Evolutionary conservation across 1,140 invertebrate species (phyloP).

Genomic region (Polyergus mexicanus): DNA sequence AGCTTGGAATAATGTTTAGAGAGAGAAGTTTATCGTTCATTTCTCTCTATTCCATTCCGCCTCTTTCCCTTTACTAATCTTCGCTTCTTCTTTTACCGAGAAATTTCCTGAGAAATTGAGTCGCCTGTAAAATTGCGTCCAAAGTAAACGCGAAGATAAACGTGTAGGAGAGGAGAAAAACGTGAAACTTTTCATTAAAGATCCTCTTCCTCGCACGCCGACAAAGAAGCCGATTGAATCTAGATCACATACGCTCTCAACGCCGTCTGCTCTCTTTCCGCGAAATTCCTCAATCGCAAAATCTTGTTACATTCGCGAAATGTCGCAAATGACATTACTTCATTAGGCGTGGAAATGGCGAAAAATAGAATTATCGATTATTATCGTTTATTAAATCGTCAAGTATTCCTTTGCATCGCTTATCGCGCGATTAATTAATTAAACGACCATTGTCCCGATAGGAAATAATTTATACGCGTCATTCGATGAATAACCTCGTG

Average conservation of each 20-base stretch:
- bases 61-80: neutral
- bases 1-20: neutral
- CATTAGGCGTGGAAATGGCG: neutral
- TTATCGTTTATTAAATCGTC: neutral
- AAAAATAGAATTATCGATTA: neutral
- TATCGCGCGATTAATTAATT: neutral
- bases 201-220: neutral
- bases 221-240: constrained; percentile 34
- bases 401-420: too few species aligned
- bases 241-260: constrained; percentile 8
- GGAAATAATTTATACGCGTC: neutral
- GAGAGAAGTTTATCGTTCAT: too few species aligned
- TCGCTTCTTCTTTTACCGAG: neutral
- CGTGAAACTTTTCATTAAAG: constrained; percentile 36
- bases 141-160: neutral
- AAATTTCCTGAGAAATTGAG: neutral
- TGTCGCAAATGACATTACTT: neutral
- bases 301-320: constrained; percentile 4
- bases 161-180: neutral
- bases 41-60: too few species aligned
- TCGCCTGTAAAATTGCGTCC: neutral
- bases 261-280: constrained; percentile 38
- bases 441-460: neutral
- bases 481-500: neutral
- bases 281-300: constrained; percentile 32